Conservation (phyloP, 2,113 vertebrate genomes). For the Myrmecophaga tridactyla region DNA sequence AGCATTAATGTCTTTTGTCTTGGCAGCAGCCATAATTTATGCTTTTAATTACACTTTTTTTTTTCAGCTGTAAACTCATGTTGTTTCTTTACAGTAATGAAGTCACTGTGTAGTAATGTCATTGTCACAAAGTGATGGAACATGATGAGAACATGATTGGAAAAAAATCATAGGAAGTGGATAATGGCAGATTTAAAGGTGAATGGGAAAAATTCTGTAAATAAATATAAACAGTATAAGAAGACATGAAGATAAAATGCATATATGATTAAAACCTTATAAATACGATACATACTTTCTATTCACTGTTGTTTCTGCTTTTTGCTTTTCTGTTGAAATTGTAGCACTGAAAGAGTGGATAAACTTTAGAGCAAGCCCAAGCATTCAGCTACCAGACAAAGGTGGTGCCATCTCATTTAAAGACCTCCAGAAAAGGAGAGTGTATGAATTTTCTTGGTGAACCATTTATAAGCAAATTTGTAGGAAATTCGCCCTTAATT, state of each 20-base stretch:
- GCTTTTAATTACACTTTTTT: slow-evolving; percentile 74
- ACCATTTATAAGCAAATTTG: not conserved
- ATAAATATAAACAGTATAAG: slow-evolving; percentile 35
- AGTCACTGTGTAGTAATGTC: slow-evolving; percentile 70
- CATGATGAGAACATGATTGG: slow-evolving; percentile 70
- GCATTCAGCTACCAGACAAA: not conserved
- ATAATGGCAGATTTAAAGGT: slow-evolving; percentile 61
- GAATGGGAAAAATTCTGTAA: slow-evolving; percentile 43
- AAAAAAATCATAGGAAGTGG: slow-evolving; percentile 53
- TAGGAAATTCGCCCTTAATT: not conserved
- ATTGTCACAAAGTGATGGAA: slow-evolving; percentile 69
- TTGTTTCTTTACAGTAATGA: slow-evolving; percentile 74
- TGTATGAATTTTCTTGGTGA: not conserved
- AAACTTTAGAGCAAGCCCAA: not conserved
- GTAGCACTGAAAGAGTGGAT: not conserved
- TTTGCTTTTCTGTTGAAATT: slow-evolving; percentile 29
- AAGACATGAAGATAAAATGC: slow-evolving; percentile 2
- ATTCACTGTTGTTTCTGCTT: not conserved
- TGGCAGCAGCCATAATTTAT: slow-evolving; percentile 75
- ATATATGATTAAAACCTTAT: slow-evolving; percentile 3
- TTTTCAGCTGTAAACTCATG: slow-evolving; percentile 70
- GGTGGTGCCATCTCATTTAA: not conserved
- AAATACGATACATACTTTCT: slow-evolving; percentile 17
- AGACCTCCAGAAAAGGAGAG: not conserved
- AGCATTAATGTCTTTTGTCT: slow-evolving; percentile 70